phyloP scores from a whole-genome alignment of 2,888 invertebrate genomes.

The Dasypogon diadema region DNA sequence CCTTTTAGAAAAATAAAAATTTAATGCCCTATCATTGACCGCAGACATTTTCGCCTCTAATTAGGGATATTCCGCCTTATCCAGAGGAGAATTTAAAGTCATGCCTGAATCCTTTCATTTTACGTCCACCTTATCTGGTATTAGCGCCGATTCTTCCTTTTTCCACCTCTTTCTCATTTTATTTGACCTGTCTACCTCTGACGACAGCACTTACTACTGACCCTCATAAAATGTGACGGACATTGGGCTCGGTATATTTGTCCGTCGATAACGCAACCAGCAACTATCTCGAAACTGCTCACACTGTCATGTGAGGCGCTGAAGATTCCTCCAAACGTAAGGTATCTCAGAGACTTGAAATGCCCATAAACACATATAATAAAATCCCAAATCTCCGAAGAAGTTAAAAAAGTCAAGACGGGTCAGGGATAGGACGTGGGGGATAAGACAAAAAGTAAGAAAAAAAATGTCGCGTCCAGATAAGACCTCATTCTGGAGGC shows the following conservation, averaged over 20 bases:
- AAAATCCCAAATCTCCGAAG: constrained; percentile 37
- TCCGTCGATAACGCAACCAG: not conserved
- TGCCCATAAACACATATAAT: constrained; percentile 41
- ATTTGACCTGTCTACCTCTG: constrained; percentile 45
- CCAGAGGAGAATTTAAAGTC: not conserved
- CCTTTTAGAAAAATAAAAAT: not conserved
- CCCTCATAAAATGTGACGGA: constrained; percentile 51
- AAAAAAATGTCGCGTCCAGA: constrained; percentile 58
- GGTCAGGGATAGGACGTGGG: not conserved
- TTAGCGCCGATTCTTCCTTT: constrained; percentile 17
- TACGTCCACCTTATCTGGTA: constrained; percentile 26
- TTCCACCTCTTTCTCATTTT: constrained; percentile 34
- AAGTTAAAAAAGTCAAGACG: constrained; percentile 3
- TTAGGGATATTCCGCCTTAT: constrained; percentile 22
- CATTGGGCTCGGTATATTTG: constrained; percentile 21
- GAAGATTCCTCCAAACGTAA: not conserved
- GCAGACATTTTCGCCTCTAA: constrained; percentile 32
- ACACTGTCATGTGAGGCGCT: constrained; percentile 5
- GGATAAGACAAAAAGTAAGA: constrained; percentile 46
- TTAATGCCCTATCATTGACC: not conserved
- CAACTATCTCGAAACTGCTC: constrained; percentile 18
- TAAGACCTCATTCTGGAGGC: constrained; percentile 57
- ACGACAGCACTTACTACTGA: constrained; percentile 51
- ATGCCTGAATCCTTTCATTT: constrained; percentile 33
- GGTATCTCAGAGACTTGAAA: constrained; percentile 11